Evolutionary conservation across 2,113 vertebrate species (phyloP).

Genomic region (Notarius quadriscutis): DNA sequence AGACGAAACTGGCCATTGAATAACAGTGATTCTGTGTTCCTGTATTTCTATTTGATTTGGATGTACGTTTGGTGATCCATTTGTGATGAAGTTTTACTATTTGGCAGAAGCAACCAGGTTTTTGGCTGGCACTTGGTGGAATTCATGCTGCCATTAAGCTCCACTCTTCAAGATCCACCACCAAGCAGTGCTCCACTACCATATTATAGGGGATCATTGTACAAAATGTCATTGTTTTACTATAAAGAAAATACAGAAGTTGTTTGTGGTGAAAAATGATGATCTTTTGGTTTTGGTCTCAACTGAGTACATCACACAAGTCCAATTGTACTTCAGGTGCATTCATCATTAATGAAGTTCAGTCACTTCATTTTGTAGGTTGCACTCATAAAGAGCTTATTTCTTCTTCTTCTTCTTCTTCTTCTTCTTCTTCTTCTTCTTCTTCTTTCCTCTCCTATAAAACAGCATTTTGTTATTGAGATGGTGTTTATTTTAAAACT

Average conservation of each 20-base stretch:
- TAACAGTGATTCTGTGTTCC: not conserved
- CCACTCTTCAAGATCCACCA: not conserved
- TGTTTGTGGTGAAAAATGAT: not conserved
- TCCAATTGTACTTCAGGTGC: not conserved
- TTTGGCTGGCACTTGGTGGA: not conserved
- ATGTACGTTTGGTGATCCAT: not conserved
- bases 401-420: too few relatives aligned
- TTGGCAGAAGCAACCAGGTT: not conserved
- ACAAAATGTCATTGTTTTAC: not conserved
- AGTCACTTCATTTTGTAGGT: not conserved
- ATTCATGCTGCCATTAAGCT: not conserved
- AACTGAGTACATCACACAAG: not conserved
- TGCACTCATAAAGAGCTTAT: not conserved
- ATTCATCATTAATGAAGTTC: not conserved
- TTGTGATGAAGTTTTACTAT: not conserved
- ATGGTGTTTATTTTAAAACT: not conserved
- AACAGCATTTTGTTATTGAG: not conserved
- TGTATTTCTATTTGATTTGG: not conserved
- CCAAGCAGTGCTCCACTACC: not conserved
- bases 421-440: too few relatives aligned
- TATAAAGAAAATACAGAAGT: not conserved
- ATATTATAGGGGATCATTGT: not conserved
- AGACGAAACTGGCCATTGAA: not conserved
- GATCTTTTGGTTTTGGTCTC: not conserved
- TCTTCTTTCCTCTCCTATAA: not conserved